phyloP scores from a whole-genome alignment of 1,140 invertebrate genomes.

The Pteromalus puparum region DNA sequence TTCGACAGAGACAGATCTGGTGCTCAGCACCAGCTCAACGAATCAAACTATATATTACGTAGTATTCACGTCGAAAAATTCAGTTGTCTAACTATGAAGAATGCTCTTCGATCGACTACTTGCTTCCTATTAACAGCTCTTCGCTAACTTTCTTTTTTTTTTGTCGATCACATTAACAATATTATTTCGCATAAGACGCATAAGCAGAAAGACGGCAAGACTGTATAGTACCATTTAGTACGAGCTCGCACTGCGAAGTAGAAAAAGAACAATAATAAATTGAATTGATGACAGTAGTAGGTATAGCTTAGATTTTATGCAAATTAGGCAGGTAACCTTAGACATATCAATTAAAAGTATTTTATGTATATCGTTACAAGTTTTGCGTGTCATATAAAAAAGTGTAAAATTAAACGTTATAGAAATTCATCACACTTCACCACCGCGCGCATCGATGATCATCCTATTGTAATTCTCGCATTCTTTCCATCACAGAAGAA shows the following conservation, averaged over 20 bases:
- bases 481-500: constrained; percentile 3
- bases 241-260: too few relatives aligned
- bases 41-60: neutral
- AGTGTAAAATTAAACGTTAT: constrained; percentile 33
- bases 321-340: constrained; percentile 17
- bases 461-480: neutral
- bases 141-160: neutral
- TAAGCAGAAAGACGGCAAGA: neutral
- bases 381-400: constrained; percentile 35
- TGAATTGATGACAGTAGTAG: neutral
- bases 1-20: neutral
- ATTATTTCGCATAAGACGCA: neutral
- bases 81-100: neutral
- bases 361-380: constrained; percentile 10
- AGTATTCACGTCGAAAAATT: neutral
- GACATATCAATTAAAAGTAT: constrained; percentile 1
- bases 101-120: neutral
- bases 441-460: neutral
- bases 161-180: neutral
- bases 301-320: neutral
- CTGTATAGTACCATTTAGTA: neutral
- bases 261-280: neutral
- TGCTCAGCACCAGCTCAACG: neutral
- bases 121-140: neutral
- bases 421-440: neutral